phyloP scores from a whole-genome alignment of 2,888 invertebrate genomes.

The Marronus borbonicus region DNA sequence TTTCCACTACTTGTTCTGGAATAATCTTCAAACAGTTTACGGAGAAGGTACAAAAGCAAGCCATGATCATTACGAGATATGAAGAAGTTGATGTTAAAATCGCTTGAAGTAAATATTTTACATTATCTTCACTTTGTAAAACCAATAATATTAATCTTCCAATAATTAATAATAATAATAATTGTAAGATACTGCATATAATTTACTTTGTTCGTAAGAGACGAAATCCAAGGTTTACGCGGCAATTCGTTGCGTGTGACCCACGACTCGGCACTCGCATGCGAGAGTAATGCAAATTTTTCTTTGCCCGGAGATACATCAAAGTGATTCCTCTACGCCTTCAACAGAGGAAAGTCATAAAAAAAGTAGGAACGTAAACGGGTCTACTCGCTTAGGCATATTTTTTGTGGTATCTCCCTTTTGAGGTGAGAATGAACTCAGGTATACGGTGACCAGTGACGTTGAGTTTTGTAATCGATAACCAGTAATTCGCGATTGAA shows the following conservation, averaged over 20 bases:
- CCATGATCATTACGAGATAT: too few species aligned
- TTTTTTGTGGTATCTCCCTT: background rate
- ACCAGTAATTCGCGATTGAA: background rate
- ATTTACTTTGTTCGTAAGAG: slow-evolving; percentile 5
- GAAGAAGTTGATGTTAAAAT: too few species aligned
- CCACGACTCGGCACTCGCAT: background rate
- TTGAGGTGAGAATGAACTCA: slow-evolving; percentile 1
- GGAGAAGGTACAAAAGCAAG: too few species aligned
- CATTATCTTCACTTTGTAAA: too few species aligned
- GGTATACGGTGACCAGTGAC: background rate
- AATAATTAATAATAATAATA: too few species aligned
- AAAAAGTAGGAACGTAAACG: background rate
- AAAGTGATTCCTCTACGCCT: slow-evolving; percentile 11
- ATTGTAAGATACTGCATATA: too few species aligned
- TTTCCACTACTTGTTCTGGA: too few species aligned
- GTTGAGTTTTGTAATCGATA: background rate
- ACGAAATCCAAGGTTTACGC: slow-evolving; percentile 1
- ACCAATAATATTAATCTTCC: too few species aligned
- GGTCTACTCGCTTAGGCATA: background rate
- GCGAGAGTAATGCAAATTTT: slow-evolving; percentile 13
- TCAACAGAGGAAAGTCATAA: background rate
- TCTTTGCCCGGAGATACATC: slow-evolving; percentile 8
- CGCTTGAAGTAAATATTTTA: too few species aligned
- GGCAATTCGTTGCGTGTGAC: background rate
- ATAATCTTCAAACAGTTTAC: too few species aligned